phyloP scores from a whole-genome alignment of 2,797 vertebrate species.

The Meriones psammophilus region DNA sequence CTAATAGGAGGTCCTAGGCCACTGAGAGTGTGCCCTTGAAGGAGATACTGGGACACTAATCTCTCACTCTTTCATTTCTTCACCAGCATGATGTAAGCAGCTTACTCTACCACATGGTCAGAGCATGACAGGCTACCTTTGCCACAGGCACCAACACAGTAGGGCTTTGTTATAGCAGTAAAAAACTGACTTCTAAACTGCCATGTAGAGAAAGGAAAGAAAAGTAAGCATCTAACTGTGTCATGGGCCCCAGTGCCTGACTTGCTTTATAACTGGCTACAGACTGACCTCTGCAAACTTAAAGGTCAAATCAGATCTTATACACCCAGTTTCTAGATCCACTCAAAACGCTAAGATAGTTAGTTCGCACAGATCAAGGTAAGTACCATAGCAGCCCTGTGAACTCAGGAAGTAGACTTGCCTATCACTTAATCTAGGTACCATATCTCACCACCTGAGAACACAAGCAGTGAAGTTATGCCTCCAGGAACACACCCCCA shows the following conservation, averaged over 20 bases:
- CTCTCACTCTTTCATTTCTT: not conserved
- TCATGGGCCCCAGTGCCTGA: not conserved
- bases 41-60: not conserved
- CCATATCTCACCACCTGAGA: not conserved
- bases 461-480: not conserved
- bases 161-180: not conserved
- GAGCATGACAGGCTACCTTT: not conserved
- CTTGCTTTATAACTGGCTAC: not conserved
- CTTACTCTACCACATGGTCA: not conserved
- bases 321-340: not conserved
- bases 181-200: not conserved
- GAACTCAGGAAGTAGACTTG: not conserved
- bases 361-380: not conserved
- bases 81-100: not conserved
- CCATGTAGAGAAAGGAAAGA: not conserved
- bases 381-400: not conserved
- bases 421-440: not conserved
- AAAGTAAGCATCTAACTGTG: not conserved
- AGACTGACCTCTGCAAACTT: too few species aligned
- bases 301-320: not conserved
- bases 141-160: not conserved
- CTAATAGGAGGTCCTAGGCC: not conserved
- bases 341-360: not conserved
- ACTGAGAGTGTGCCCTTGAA: not conserved
- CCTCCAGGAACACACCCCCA: not conserved